These are phyloP conservation scores for Chironomus riparius DNA, from an alignment of 2,888 invertebrate species.

Conservation along the genomic window DNA sequence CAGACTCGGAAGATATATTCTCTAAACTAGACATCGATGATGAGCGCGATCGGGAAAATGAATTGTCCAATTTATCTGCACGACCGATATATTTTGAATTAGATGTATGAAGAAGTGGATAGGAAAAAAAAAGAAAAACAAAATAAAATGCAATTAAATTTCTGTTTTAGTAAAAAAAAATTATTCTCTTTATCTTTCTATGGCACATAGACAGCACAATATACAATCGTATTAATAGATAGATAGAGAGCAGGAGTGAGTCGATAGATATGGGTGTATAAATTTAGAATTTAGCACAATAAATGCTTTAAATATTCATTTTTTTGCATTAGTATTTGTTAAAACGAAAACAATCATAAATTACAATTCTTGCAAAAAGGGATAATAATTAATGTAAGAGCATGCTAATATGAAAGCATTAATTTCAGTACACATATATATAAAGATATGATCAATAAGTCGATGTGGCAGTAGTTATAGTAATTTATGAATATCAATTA, in stretches of 20 bases:
- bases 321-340: neutral
- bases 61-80: slow-evolving; percentile 93
- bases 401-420: neutral
- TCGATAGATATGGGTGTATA: too few species aligned
- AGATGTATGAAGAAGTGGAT: too few species aligned
- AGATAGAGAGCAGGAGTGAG: neutral
- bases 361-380: neutral
- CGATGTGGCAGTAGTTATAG: neutral
- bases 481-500: neutral
- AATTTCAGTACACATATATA: too few species aligned
- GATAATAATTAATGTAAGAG: neutral
- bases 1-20: slow-evolving; percentile 91
- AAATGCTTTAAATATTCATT: neutral
- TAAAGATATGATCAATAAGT: too few species aligned
- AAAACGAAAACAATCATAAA: neutral
- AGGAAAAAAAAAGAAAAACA: too few species aligned
- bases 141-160: neutral
- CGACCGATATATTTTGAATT: slow-evolving; percentile 48
- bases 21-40: slow-evolving; percentile 97
- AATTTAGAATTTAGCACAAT: neutral
- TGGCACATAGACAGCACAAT: neutral
- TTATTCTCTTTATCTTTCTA: too few species aligned
- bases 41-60: slow-evolving; percentile 92
- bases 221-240: neutral
- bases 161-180: neutral